Base-by-base conservation (phyloP, 2,797 vertebrate species). In the Poliocrania exsul region DNA sequence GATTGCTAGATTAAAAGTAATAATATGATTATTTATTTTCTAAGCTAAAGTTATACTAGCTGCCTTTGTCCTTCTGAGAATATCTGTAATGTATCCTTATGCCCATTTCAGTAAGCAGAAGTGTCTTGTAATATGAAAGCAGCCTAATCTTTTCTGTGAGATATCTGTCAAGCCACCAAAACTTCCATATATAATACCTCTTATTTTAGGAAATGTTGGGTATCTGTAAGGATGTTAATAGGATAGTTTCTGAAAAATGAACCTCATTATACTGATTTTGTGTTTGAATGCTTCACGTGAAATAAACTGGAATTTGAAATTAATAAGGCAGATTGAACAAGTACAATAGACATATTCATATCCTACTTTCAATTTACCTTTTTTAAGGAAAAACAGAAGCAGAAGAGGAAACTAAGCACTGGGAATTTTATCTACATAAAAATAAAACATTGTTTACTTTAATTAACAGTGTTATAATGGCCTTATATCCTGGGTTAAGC, bases 71-170 rank as follows among this genome's bases (percentile, higher is more conserved):
- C 11, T 60, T 79, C 28, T 1, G 7, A 26, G 65, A 73, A 56
- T 35, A 26, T 44, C 25, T 60, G 11, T n/a, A 58, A 33, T 50
- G 5, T 37, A 54, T 56, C 23, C 58, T 13, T 8, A 40, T 56
- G 20, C 3, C 16, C 7, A 20, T 54, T 81, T 66, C 35, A 65
- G 35, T 61, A 61, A 87, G n/a, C 9, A 53, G 33, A 92, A 72
- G 11, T 16, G 10, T 19, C 31, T 60, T 1, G 1, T 67, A 35
- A 58, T 4, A 13, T 1, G 3, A 42, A 28, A 85, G 14, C 23
- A 77, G 13, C 16, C 4, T 33, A 31, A 77, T 40, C 7, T 64
- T 91, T 89, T 51, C 11, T 5, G 9, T 20, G 29, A 82, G 11
- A 70, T 56, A 62, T 47, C 31, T 62, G 53, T 77, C 38, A 69